A percentile compares a stretch with the other conserved stretches of the same genome.
Conservation (phyloP, 2,888 invertebrate species). For the Rotaria macrura region DNA sequence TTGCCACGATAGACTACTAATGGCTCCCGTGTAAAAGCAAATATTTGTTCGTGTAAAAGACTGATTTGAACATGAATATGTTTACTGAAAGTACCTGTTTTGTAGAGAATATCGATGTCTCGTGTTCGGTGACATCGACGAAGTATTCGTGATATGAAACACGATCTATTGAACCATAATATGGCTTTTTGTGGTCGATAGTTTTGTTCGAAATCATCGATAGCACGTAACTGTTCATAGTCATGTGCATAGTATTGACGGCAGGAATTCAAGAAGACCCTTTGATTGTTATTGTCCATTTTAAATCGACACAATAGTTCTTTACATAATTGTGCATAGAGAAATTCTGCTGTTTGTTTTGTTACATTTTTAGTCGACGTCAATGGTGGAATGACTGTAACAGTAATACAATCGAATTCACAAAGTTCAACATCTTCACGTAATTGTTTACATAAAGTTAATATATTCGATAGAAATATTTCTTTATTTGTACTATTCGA, state of each 20-base stretch:
- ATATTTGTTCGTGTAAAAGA: not conserved
- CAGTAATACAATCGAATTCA: not conserved
- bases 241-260: not conserved
- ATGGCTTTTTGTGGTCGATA: not conserved
- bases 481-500: not conserved
- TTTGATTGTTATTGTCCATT: not conserved
- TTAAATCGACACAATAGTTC: not conserved
- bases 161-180: not conserved
- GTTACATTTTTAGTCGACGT: not conserved
- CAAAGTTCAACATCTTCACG: not conserved
- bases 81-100: not conserved
- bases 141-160: not conserved
- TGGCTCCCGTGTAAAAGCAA: fast-evolving
- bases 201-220: not conserved
- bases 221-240: not conserved
- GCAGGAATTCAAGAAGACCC: not conserved
- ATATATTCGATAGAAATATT: not conserved
- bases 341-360: not conserved
- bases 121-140: not conserved
- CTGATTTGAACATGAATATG: not conserved
- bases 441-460: not conserved
- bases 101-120: not conserved
- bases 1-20: not conserved
- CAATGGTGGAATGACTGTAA: not conserved
- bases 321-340: not conserved